A percentile compares a stretch with the other conserved stretches of the same genome.
Evolutionary conservation across 2,888 invertebrate genomes (phyloP).

Genomic region (Synanthedon vespiformis): DNA sequence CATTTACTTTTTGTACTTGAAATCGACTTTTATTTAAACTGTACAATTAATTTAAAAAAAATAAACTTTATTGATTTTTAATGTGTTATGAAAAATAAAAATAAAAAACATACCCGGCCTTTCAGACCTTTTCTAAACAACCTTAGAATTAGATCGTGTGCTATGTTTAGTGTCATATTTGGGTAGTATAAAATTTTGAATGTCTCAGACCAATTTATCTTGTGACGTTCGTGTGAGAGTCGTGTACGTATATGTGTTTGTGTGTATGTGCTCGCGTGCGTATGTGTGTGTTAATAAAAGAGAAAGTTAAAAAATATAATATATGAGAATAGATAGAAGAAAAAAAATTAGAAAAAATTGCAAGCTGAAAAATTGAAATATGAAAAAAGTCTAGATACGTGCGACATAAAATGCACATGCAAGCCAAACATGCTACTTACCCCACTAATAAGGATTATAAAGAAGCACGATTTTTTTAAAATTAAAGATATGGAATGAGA

Average conservation of each 20-base stretch:
- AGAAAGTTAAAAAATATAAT: conserved; percentile 20
- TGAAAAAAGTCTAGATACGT: conserved; percentile 29
- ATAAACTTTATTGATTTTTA: conserved; percentile 1
- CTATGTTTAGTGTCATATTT: conserved; percentile 40
- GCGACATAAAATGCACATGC: conserved; percentile 51
- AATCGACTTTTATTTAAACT: conserved; percentile 2
- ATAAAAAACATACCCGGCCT: conserved; percentile 58
- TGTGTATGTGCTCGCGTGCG: conserved; percentile 20
- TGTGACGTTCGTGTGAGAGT: conserved; percentile 30
- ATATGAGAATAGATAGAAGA: conserved; percentile 39
- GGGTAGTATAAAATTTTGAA: conserved; percentile 64
- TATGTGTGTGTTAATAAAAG: conserved; percentile 19
- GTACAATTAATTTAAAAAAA: conserved; percentile 1
- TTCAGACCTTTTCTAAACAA: conserved; percentile 49
- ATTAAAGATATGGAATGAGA: conserved; percentile 29
- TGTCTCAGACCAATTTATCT: conserved; percentile 43
- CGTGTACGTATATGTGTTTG: conserved; percentile 32
- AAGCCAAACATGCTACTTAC: conserved; percentile 48
- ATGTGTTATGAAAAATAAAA: conserved; percentile 21
- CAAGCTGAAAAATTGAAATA: conserved; percentile 50
- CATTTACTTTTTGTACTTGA: conserved; percentile 2
- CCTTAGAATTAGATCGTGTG: conserved; percentile 24
- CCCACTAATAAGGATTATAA: conserved; percentile 22
- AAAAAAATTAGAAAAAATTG: conserved; percentile 42
- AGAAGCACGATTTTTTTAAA: conserved; percentile 30